Evolutionary conservation across 1,140 invertebrate species (phyloP).

Genomic region (Vollenhovia emeryi): DNA sequence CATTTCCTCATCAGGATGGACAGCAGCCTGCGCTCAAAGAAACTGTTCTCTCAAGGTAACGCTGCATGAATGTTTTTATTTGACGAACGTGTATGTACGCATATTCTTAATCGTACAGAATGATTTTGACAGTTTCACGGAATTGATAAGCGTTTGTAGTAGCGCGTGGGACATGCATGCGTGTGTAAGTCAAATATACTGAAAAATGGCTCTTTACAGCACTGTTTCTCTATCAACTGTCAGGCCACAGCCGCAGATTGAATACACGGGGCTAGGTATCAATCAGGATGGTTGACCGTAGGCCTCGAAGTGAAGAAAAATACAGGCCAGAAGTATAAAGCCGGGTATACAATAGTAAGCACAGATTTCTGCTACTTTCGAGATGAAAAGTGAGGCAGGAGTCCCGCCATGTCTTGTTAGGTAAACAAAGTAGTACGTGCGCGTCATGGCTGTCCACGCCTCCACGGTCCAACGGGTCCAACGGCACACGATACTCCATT

Average conservation of each 20-base stretch:
- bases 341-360: no score
- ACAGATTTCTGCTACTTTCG: no score
- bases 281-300: neutral
- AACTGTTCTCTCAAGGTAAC: neutral
- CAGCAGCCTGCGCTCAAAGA: neutral
- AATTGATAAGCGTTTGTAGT: neutral
- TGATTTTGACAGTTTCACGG: neutral
- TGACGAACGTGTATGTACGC: neutral
- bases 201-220: neutral
- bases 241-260: neutral
- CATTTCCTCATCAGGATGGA: neutral
- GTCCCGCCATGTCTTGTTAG: no score
- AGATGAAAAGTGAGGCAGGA: no score
- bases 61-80: neutral
- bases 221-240: neutral
- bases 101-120: neutral
- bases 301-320: neutral
- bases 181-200: neutral
- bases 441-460: no score
- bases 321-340: no score
- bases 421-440: no score
- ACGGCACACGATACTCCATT: no score
- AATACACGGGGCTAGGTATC: neutral
- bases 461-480: no score
- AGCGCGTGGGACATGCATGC: neutral